Conservation (phyloP, 2,113 vertebrate genomes). For the Corynorhinus townsendii region DNA sequence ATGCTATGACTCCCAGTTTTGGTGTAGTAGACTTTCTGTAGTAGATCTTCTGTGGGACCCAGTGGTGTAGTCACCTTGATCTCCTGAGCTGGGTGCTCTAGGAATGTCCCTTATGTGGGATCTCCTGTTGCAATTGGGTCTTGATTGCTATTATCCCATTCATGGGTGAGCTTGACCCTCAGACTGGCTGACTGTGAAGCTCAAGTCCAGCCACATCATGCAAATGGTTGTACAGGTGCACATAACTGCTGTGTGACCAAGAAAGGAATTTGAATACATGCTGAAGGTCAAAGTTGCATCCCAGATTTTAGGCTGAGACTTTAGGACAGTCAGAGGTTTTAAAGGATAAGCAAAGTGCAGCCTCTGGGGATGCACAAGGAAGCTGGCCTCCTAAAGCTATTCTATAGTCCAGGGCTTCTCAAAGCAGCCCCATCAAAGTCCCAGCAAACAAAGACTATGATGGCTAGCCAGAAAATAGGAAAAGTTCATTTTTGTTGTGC, state of each 20-base stretch:
- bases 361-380: not conserved
- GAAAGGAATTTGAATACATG: not conserved
- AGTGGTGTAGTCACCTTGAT: not conserved
- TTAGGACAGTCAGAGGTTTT: not conserved
- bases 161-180: not conserved
- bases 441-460: not conserved
- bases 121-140: not conserved
- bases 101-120: not conserved
- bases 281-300: not conserved
- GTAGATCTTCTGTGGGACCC: not conserved
- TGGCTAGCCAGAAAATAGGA: not conserved
- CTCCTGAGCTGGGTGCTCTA: not conserved
- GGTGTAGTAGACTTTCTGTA: not conserved
- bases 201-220: not conserved
- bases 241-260: not conserved
- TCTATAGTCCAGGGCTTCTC: not conserved
- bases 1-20: not conserved
- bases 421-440: not conserved
- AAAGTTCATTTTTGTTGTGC: slow-evolving; percentile 7
- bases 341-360: not conserved
- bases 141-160: not conserved
- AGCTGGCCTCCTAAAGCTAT: not conserved
- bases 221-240: not conserved
- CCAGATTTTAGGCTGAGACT: not conserved
- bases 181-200: not conserved